Conservation (phyloP, 2,113 vertebrate species). For the Grallaria varia region DNA sequence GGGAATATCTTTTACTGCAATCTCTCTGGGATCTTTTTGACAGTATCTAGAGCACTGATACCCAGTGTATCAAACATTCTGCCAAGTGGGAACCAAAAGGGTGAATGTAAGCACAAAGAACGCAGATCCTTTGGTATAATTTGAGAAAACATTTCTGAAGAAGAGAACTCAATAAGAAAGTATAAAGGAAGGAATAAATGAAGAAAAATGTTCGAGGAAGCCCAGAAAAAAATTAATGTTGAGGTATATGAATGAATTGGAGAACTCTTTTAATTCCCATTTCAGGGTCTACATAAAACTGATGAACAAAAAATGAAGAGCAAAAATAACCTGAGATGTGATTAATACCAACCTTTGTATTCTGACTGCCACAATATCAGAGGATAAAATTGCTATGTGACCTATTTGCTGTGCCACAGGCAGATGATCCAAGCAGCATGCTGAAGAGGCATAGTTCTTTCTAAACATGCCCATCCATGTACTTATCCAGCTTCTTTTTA, state of each 20-base stretch:
- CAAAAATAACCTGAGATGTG: background rate
- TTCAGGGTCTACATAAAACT: background rate
- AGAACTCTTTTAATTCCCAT: background rate
- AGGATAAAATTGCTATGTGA: background rate
- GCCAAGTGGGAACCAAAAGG: background rate
- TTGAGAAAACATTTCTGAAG: background rate
- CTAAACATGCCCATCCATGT: background rate
- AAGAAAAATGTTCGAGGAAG: background rate
- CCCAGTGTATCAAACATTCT: background rate
- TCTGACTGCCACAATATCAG: background rate
- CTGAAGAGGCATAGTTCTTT: background rate
- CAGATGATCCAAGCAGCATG: background rate
- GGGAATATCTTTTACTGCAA: background rate
- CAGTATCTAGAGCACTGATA: background rate
- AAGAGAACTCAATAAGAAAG: background rate
- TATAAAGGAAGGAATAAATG: background rate
- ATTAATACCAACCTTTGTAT: background rate
- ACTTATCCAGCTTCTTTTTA: background rate
- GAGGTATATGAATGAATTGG: background rate
- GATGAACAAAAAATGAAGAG: background rate
- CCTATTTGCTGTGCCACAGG: background rate
- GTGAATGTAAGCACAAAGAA: background rate
- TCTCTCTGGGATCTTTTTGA: background rate
- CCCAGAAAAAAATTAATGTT: background rate
- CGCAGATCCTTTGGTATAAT: background rate